Evolutionary conservation across 2,113 vertebrate species (phyloP), one percentile per base, ranked within the genome.

Genomic region (Pteronura brasiliensis): DNA sequence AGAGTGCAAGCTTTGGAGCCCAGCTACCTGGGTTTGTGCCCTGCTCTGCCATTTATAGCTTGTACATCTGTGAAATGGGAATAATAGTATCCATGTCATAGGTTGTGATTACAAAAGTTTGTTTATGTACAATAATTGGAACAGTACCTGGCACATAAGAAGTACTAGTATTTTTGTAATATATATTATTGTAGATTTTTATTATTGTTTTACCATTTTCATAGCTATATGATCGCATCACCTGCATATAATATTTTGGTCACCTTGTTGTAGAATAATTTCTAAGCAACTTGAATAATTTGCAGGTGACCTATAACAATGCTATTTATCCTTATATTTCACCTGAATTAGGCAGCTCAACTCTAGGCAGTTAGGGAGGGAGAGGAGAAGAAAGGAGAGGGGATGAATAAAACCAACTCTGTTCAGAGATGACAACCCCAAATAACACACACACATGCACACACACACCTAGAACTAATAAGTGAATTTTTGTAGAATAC

Each of bases 121-220:
- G 84, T 93, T 96, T 61, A 69, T 61, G 17, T 93, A 69, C 6
- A 95, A 52, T 71, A 88, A 34, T 69, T 92, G 88, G 61, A 84
- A 92, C 13, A 88, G 63, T 81, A 52, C 18, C n/a, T 97, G 82
- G 34, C 39, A 80, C 27, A 57, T 63, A 69, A 27, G 31, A 59
- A 67, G 31, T 80, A 83, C 29, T 82, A 20, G 31, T 79, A 72
- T 61, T 79, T 86, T 96, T 69, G 31, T 95, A 96, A 36, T 94
- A 67, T 88, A 92, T 72, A 89, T 92, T 85, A 84, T 49, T 96
- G 11, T 82, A 59, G 61, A 29, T 12, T 36, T 83, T 82, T 85
- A 29, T 82, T 91, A 82, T 67, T 90, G 7, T 47, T 67, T 94
- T 59, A 92, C 87, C 55, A 72, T 72, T 97, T 96, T 63, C 49